Evolutionary conservation across 2,888 invertebrate genomes (phyloP), one percentile per base, ranked within the genome.

Genomic region (Tinea semifulvella): DNA sequence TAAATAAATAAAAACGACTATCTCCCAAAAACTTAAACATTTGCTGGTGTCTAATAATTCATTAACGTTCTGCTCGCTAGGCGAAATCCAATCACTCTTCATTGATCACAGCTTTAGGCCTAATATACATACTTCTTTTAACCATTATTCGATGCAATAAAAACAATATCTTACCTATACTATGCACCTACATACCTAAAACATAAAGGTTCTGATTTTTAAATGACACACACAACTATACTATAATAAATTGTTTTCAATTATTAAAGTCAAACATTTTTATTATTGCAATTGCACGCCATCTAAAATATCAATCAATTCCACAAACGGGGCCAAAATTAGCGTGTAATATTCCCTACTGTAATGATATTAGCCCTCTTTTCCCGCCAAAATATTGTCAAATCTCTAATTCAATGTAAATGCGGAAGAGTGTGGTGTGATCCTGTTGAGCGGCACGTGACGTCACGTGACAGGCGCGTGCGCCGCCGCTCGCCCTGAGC

Each of bases 301-400:
- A 45, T 51, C 42, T 53, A 56, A 57, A 56, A 53, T 55, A 56
- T 75, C 75, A 76, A 79, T 77, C 68, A 67, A 67, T 65, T 53
- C 65, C 63, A 57, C 62, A 67, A 68, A 70, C 64, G 67, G n/a
- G 64, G 66, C 60, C 65, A 63, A 79, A 79, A 80, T 80, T 80
- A 77, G 79, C 77, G 77, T 80, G 75, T 79, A 76, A 79, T 79
- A 68, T 73, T 76, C 70, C 76, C 74, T 69, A 66, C 39, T 11
- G 13, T 18, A 19, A 68, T 60, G 58, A 66, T 71, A 74, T 77
- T 77, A 76, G 63, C 61, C 65, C 67, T 57, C 54, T 61, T 67
- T 67, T 62, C 57, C 56, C 61, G 61, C 59, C 60, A 61, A 63
- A 67, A 63, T 58, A 64, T 63, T 63, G 62, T 59, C 51, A 51